Base-by-base conservation (phyloP, 1,140 invertebrate genomes). In the Telenomus remus region DNA sequence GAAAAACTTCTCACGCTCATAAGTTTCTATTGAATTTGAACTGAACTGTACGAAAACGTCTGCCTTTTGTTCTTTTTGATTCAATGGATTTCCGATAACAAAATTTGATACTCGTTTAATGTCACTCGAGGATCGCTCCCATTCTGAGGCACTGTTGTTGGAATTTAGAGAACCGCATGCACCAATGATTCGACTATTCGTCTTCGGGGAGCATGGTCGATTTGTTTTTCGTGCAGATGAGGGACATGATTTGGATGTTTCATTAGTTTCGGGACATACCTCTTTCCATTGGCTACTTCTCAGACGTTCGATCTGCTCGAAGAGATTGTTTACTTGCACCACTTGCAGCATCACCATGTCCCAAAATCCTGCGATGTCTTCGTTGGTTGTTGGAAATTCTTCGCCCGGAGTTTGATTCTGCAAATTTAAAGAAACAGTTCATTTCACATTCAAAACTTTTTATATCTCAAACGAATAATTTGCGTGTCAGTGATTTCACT, bases 301-400 rank as follows among this genome's bases (percentile, higher is more conserved):
- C 14, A 95, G 86, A 12, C 82, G 80, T 15, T 94, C 91, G 44
- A 98, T 91, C 63, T 96, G 94, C 6, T 92, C 88, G 84, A 96
- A 97, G 60, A 95, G 89, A 6, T 91, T 90, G 82, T 96, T 91
- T 12, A 96, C 90, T 86, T 95, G 93, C 34, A 93, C 91, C 6
- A 97, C 92, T 87, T 98, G 97, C 46, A 98, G 90, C 84, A 93
- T 92, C 6, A 98, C 95, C 95, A 98, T 97, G 86, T 98, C 97
- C 97, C 97, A 98, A 88, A 98, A 98, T 12, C 97, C 97, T 79
- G 94, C 95, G 55, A 98, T 89, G 86, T 98, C 97, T 79, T 95
- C 93, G 79, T 91, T 89, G 4, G 95, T 97, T 1, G 96, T 97
- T 37, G 94, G 94, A 84, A 96, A 97, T 68, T 92, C 92, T 82